A percentile compares a stretch with the other conserved stretches of the same genome.
Conservation (phyloP, 2,888 invertebrate species). For the Eugnorisma glareosa region DNA sequence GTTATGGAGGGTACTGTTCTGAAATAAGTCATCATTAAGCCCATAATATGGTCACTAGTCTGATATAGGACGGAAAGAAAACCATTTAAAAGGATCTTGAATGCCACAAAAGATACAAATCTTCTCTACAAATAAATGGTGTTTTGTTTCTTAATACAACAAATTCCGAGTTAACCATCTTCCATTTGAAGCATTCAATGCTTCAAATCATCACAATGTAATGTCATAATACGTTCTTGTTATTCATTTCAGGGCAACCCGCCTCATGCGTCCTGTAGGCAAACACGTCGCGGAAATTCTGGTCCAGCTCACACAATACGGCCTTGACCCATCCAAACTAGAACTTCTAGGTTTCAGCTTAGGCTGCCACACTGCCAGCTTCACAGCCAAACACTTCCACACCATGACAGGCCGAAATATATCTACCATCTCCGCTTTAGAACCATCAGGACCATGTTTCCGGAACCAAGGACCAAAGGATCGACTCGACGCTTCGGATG, state of each 20-base stretch:
- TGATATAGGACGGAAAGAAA: background rate
- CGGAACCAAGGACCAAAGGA: conserved; percentile 76
- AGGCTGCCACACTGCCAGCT: conserved; percentile 85
- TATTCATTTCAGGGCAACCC: conserved; percentile 71
- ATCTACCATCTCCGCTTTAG: conserved; percentile 83
- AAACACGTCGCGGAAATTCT: conserved; percentile 84
- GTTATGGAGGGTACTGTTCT: background rate
- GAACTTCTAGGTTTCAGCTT: conserved; percentile 87
- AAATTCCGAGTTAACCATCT: background rate
- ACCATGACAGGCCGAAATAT: conserved; percentile 80
- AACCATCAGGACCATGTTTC: conserved; percentile 87
- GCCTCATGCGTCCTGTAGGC: conserved; percentile 88
- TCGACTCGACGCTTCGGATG: conserved; percentile 80
- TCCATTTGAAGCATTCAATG: too few relatives aligned
- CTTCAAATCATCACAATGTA: too few relatives aligned
- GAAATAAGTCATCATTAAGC: background rate
- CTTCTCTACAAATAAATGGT: background rate
- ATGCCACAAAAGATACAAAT: background rate
- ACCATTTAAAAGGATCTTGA: background rate
- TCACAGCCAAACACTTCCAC: conserved; percentile 83
- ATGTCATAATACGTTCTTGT: background rate
- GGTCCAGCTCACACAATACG: conserved; percentile 77
- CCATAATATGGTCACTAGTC: background rate
- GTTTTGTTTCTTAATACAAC: background rate
- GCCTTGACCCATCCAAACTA: conserved; percentile 80